phyloP scores from a whole-genome alignment of 2,113 vertebrate species.

The Glaucidium brasilianum region DNA sequence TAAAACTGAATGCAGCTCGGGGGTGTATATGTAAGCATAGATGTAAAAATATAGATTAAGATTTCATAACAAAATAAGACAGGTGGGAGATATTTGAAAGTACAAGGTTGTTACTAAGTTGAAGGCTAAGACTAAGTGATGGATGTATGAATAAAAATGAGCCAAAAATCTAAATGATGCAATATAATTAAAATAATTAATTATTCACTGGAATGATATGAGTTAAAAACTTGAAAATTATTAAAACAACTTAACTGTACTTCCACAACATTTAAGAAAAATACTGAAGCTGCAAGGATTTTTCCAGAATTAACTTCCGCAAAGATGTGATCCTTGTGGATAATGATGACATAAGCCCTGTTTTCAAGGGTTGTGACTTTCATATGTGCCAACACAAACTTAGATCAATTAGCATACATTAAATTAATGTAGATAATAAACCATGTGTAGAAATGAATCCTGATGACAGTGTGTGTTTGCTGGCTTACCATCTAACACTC shows the following conservation, averaged over 20 bases:
- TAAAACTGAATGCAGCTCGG: not conserved
- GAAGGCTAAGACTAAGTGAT: not conserved
- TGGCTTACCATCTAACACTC: not conserved
- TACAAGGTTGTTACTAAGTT: not conserved
- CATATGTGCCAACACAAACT: not conserved
- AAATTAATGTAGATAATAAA: not conserved
- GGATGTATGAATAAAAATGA: not conserved
- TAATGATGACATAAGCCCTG: not conserved
- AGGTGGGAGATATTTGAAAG: not conserved
- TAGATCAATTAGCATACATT: not conserved
- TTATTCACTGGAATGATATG: not conserved
- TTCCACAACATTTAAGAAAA: not conserved
- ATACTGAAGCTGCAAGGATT: not conserved
- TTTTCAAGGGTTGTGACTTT: not conserved
- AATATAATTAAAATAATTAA: not conserved
- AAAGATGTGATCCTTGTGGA: not conserved
- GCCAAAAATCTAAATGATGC: not conserved
- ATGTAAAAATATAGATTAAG: not conserved
- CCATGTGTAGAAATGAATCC: not conserved
- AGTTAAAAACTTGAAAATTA: not conserved
- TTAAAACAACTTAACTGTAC: not conserved
- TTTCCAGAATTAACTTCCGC: not conserved
- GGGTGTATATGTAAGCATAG: not conserved
- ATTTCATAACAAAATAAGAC: not conserved
- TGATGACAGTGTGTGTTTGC: not conserved